Base-by-base conservation (phyloP, 2,888 invertebrate species). In the Cactoblastis cactorum region DNA sequence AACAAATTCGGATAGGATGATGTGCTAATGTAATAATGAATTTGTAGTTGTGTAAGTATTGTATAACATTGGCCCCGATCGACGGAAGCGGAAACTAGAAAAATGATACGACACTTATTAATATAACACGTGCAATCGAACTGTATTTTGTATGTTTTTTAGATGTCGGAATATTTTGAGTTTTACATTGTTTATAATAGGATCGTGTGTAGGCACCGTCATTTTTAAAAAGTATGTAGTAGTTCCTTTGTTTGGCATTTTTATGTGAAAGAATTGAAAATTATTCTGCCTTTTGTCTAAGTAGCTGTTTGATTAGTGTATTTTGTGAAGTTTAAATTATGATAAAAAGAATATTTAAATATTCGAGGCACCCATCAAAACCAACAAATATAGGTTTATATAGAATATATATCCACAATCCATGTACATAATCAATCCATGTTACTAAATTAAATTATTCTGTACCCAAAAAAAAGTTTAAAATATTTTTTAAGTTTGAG, bases 401-500 rank as follows among this genome's bases (percentile, higher is more conserved):
- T 37, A 37, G 17, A 4, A 37, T 37, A 37, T 14, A 37, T 37
- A 37, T 37, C 37, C 17, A 17, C 11, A 35, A 14, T 41, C 18
- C 38, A 28, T 34, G 34, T 48, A 37, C 24, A 46, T 37, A 47
- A 11, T 35, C 47, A 28, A 38, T 48, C 12, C 19, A 48, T 38
- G 37, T n/a, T 35, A 6, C 17, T 2, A 35, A 47, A 41, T 28
- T 12, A 37, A 51, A n/a, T 14, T 24, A 38, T 22, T 34, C 24
- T 33, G 22, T 35, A 38, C 1, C 15, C 15, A 18, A 14, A 6
- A 43, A 43, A 28, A 15, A 15, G 8, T 1, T 14, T 4, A 28
- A n/a, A 22, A 15, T 43, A 28, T 43, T 43, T 32, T 43, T 43
- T 15, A 28, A 43, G 43, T 11, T 32, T 66, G 59, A 77, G 81